Percentiles rank a stretch among this genome's conserved stretches.
phyloP scores from a whole-genome alignment of 2,888 invertebrate species.

The Corythucha ciliata region DNA sequence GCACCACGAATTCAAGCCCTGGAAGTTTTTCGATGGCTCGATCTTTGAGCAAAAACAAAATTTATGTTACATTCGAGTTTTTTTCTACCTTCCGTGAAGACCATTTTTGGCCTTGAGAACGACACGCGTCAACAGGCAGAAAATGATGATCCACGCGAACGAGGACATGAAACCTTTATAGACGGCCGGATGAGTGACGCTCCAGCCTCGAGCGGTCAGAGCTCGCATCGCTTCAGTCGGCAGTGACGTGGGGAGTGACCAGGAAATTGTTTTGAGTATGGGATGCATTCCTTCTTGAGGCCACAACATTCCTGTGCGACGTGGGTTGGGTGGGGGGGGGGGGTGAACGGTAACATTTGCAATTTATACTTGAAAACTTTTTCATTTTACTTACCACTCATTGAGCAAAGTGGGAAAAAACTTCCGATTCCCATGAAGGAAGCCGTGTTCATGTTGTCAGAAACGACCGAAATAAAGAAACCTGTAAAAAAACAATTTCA shows the following conservation, averaged over 20 bases:
- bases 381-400: slow-evolving; percentile 36
- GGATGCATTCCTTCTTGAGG: slow-evolving; percentile 59
- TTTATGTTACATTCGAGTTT: too few relatives aligned
- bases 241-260: slow-evolving; percentile 67
- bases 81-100: slow-evolving; percentile 25
- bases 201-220: slow-evolving; percentile 66
- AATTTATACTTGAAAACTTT: too few relatives aligned
- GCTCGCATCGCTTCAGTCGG: slow-evolving; percentile 67
- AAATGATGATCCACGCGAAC: slow-evolving; percentile 53
- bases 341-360: too few relatives aligned
- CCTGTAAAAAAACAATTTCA: slow-evolving; percentile 33
- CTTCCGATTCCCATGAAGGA: slow-evolving; percentile 37
- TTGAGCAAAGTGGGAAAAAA: slow-evolving; percentile 37
- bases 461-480: slow-evolving; percentile 36
- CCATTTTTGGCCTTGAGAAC: slow-evolving; percentile 42
- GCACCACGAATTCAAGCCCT: too few relatives aligned
- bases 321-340: too few relatives aligned
- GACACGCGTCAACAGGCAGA: slow-evolving; percentile 48
- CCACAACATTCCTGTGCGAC: slow-evolving; percentile 48
- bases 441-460: slow-evolving; percentile 36
- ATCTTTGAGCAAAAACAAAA: too few relatives aligned
- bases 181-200: slow-evolving; percentile 57
- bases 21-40: too few relatives aligned
- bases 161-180: slow-evolving; percentile 63
- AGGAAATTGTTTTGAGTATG: slow-evolving; percentile 49